Evolutionary conservation across 1,140 invertebrate species (phyloP).

Genomic region (Caerostris darwini): DNA sequence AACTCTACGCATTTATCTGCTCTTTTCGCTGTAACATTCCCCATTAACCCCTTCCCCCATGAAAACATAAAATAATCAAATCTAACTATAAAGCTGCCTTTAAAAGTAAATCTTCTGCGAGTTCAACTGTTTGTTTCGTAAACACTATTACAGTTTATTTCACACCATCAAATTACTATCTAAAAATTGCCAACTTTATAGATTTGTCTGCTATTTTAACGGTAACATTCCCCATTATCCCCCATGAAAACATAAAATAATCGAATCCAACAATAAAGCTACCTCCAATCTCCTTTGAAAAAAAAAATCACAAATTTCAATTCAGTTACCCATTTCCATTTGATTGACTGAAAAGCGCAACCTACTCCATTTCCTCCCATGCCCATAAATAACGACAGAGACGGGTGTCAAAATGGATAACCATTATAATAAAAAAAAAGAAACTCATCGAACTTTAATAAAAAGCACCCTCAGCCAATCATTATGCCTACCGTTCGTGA

Average conservation of each 20-base stretch:
- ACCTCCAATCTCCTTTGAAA: no score
- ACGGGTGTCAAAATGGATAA: background rate
- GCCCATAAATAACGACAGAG: conserved; percentile 34
- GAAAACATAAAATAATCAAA: no score
- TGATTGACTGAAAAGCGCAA: conserved; percentile 43
- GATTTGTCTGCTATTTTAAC: no score
- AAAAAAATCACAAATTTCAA: background rate
- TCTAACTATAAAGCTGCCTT: no score
- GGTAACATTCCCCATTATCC: background rate
- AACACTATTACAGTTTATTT: no score
- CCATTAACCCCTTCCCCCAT: no score
- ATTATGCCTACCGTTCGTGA: conserved; percentile 17
- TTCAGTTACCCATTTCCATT: conserved; percentile 25
- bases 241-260: background rate
- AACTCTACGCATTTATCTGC: no score
- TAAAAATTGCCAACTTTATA: no score
- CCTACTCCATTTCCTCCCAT: conserved; percentile 26
- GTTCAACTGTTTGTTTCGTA: no score
- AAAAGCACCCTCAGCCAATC: conserved; percentile 60
- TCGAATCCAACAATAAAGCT: background rate
- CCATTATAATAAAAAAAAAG: background rate
- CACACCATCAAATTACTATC: no score
- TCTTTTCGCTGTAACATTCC: no score
- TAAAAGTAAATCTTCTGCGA: no score
- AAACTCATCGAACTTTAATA: background rate